Percentiles rank a stretch among this genome's conserved stretches.
Evolutionary conservation across 2,797 vertebrate genomes (phyloP).

Genomic region (Podarcis siculus): DNA sequence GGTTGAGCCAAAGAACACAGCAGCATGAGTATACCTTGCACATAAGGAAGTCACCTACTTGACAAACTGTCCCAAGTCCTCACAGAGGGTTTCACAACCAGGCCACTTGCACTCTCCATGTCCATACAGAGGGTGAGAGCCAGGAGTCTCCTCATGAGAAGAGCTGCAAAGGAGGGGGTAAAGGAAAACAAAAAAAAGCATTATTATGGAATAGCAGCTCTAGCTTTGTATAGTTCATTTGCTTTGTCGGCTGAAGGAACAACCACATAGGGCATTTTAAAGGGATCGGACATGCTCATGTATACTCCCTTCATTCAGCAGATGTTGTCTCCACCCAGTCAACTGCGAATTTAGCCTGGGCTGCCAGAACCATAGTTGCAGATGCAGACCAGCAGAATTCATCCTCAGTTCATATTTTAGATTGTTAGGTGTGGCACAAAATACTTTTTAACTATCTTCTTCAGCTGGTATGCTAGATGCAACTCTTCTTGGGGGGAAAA

Average conservation of each 20-base stretch:
- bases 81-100: constrained; percentile 97
- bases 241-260: not conserved
- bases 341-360: not conserved
- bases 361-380: not conserved
- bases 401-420: not conserved
- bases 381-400: not conserved
- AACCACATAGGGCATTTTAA: not conserved
- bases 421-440: not conserved
- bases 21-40: not conserved
- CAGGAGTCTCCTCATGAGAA: constrained; percentile 89
- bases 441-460: not conserved
- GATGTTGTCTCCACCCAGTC: not conserved
- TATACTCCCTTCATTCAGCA: not conserved
- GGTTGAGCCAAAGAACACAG: not conserved
- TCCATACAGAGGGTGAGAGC: constrained; percentile 95
- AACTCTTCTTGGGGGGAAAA: not conserved
- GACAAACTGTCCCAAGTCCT: constrained; percentile 98
- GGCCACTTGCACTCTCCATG: constrained; percentile 99
- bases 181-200: not conserved
- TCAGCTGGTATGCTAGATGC: not conserved
- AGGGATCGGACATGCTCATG: not conserved
- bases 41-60: constrained; percentile 84
- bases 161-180: constrained; percentile 71
- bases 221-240: not conserved
- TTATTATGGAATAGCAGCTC: not conserved